Percentiles rank a stretch among this genome's conserved stretches.
These are phyloP conservation scores for Urocyon cinereoargenteus DNA, from an alignment of 2,797 vertebrate species.

Conservation along the genomic window DNA sequence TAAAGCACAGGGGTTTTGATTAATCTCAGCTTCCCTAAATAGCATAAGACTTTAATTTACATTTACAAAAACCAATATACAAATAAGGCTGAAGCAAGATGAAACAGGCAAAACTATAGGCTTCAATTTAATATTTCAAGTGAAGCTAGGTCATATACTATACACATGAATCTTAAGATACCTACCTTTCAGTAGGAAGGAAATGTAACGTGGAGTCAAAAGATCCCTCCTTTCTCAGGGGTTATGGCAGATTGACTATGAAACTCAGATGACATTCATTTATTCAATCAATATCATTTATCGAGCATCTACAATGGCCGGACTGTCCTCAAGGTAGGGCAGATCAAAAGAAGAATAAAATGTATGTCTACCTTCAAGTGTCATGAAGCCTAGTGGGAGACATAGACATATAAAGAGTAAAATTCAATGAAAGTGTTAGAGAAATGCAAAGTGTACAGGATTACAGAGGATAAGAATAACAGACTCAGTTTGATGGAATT, in stretches of 20 bases:
- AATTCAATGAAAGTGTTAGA: neutral
- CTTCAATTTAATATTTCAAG: constrained; percentile 72
- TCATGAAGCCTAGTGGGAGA: neutral
- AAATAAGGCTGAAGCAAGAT: constrained; percentile 67
- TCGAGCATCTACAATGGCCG: neutral
- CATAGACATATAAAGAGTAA: neutral
- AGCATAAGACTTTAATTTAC: constrained; percentile 76
- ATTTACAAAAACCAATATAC: constrained; percentile 75
- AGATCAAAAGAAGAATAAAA: neutral
- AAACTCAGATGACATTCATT: constrained; percentile 9
- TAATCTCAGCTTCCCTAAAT: constrained; percentile 76
- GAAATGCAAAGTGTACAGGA: neutral
- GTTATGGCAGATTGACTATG: neutral
- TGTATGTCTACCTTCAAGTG: neutral
- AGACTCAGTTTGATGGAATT: neutral
- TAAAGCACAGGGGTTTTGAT: constrained; percentile 73
- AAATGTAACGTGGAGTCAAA: neutral
- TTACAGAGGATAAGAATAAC: neutral
- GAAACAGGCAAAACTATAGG: constrained; percentile 76
- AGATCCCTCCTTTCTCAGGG: neutral
- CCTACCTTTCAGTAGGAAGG: constrained; percentile 19
- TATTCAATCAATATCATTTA: neutral
- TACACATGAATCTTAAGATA: constrained; percentile 20
- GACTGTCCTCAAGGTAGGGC: neutral
- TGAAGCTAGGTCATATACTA: constrained; percentile 41